Evolutionary conservation across 2,797 vertebrate genomes (phyloP), one percentile per base, ranked within the genome.

Genomic region (Mareca strepera): DNA sequence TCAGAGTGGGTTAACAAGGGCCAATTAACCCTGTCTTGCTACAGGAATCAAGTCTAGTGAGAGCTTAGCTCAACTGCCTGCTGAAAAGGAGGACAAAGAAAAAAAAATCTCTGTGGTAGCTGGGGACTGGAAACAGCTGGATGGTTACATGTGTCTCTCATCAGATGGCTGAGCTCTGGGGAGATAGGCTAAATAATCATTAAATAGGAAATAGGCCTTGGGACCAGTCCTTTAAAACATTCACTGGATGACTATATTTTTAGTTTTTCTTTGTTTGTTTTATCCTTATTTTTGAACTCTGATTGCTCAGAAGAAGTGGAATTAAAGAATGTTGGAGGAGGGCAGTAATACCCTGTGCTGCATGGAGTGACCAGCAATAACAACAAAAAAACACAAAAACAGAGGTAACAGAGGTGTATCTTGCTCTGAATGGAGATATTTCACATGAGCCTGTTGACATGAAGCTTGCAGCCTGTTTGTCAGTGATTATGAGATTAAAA

Each of bases 61-160:
- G 82, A 78, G 37, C 50, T 81, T 31, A 76, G 46, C 46, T 92
- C 80, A 81, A 74, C 70, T 94, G 67, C 70, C 26, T 80, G 55
- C 55, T 76, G 70, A 58, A 95, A 88, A 88, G 9, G 56, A 94
- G 74, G 72, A 70, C 92, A 88, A 74, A 88, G n/a, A 5, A 69
- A 82, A 86, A 55, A 86, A 76, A 52, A 55, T 60, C 62, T 0
- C 62, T 0, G 2, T 29, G 44, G 81, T 64, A 90, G 68, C 81
- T 92, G 67, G 74, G 69, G 59, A 90, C 41, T 84, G 52, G 77
- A 63, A 94, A 76, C 88, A 95, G 67, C 96, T 96, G 88, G 67
- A 60, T 86, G 46, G 70, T 39, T 88, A 22, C 8, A 3, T 35
- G 41, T 75, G 77, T 37, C 43, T 90, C 80, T 52, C 4, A 3